Conservation (phyloP, 2,113 vertebrate genomes). For the Campylomormyrus tamandua region DNA sequence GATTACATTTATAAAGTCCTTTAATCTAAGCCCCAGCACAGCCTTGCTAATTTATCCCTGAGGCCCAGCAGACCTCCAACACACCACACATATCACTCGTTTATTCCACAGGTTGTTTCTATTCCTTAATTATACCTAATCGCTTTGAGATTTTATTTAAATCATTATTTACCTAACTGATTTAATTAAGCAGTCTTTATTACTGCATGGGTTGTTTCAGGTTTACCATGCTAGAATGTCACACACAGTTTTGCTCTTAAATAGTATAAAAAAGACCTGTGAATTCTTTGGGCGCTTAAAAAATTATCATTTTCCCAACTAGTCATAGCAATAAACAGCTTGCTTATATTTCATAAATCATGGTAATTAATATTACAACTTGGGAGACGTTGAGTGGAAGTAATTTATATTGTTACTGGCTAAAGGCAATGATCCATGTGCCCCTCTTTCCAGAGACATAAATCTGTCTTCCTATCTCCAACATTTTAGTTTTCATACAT, state of each 20-base stretch:
- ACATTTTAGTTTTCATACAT: neutral
- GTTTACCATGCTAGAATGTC: neutral
- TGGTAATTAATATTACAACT: neutral
- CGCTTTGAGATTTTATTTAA: neutral
- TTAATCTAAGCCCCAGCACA: neutral
- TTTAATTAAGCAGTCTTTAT: neutral
- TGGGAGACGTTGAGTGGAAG: neutral
- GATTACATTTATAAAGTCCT: neutral
- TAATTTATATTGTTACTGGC: neutral
- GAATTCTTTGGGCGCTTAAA: neutral
- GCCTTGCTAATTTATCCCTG: neutral
- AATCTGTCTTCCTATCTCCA: neutral
- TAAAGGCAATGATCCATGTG: neutral
- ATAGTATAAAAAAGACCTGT: neutral
- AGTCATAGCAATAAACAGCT: neutral
- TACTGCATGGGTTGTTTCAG: neutral
- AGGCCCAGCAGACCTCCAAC: neutral
- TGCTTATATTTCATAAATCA: neutral
- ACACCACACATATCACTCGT: neutral
- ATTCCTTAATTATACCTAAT: neutral
- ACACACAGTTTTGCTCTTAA: neutral
- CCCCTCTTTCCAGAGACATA: neutral
- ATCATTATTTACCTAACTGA: neutral
- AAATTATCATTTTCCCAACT: neutral
- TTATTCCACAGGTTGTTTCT: neutral